Conservation (phyloP, 2,888 invertebrate species). For the Diplolepis rosae region DNA sequence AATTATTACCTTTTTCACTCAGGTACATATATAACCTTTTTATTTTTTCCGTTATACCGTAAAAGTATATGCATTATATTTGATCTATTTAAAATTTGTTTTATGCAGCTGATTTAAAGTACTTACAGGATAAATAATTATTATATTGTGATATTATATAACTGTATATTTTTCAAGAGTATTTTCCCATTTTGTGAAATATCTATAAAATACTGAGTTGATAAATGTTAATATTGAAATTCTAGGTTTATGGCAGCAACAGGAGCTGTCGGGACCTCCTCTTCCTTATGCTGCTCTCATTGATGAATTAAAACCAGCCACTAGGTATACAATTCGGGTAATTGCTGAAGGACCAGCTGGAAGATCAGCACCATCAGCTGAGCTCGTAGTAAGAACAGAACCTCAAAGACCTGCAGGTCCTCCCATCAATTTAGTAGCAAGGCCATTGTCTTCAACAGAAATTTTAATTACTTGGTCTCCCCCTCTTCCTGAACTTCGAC, state of each 20-base stretch:
- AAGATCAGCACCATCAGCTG: constrained; percentile 80
- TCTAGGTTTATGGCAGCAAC: constrained; percentile 79
- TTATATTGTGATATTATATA: no score
- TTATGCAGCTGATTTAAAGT: no score
- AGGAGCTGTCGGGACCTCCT: constrained; percentile 80
- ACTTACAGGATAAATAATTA: no score
- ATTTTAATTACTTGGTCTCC: constrained; percentile 84
- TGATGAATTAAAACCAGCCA: constrained; percentile 82
- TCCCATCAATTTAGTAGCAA: constrained; percentile 80
- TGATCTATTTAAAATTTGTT: not conserved
- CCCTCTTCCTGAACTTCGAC: constrained; percentile 80
- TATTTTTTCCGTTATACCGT: no score
- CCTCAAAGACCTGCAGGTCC: constrained; percentile 83
- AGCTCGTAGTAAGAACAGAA: constrained; percentile 80
- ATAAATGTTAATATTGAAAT: constrained; percentile 6
- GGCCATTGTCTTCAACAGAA: constrained; percentile 84
- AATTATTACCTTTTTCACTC: constrained; percentile 4
- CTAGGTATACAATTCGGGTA: constrained; percentile 81
- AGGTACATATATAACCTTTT: not conserved
- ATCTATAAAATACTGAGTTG: no score
- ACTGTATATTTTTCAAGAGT: no score
- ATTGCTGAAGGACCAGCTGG: constrained; percentile 86
- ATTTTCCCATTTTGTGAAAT: no score
- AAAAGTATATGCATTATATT: no score
- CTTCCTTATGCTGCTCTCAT: constrained; percentile 79